Base-by-base conservation (phyloP, 1,140 invertebrate genomes). In the Lucilia sericata region DNA sequence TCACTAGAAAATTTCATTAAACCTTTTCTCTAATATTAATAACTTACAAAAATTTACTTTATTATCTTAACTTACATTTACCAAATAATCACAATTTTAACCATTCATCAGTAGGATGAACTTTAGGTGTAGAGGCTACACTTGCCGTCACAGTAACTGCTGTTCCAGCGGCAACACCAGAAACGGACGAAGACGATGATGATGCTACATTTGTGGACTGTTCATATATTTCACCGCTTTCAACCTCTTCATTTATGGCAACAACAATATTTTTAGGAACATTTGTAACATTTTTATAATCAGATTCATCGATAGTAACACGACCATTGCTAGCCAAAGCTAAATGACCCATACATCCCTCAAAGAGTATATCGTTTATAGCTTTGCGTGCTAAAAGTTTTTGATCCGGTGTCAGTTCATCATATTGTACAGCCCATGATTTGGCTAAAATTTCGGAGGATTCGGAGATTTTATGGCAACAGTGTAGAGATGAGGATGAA, bases 361-460 rank as follows among this genome's bases (percentile, higher is more conserved):
- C 88, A 14, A 90, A 90, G 1, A 90, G 86, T 36, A 90, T 89
- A 74, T 90, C 89, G 1, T 87, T 87, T 7, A 90, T 90, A 10
- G 89, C 89, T 51, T 90, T 90, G 12, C 89, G 83, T 0, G 89
- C 89, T n/a, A 88, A 84, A 42, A 90, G 89, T 3, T 87, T 86
- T 76, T 90, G 89, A 42, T 87, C 88, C 5, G 86, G 86, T 0
- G 83, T 76, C 87, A 90, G 87, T 47, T 90, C 89, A 55, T 90
- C 88, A 34, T 89, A 90, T 74, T 90, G 89, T 74, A 90, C 86
- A 12, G 89, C 89, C 89, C 89, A 90, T 8, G 89, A 89, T 81
- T 86, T 88, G 34, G 89, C 89, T 70, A 90, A 81, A 10, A 86
- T 86, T 78, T 89, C 87, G 7, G 88, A 86, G 51, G 87, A 81